Base-by-base conservation (phyloP, 1,140 invertebrate species). In the Lasioglossum albipes region DNA sequence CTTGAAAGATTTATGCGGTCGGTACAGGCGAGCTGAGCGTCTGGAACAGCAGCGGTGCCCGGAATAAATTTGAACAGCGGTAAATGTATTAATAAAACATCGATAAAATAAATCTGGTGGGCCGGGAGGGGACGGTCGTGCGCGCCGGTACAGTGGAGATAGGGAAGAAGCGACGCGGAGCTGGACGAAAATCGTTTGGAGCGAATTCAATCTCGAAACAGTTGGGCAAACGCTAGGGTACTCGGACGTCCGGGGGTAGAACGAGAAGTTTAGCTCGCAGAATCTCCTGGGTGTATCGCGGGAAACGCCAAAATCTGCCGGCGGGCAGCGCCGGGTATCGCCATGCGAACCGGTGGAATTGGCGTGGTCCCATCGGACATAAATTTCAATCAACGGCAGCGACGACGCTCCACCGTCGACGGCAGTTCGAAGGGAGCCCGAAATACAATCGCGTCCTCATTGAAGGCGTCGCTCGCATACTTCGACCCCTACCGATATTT, bases 381-480 rank as follows among this genome's bases (percentile, higher is more conserved):
- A 90, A 90, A 90, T 90, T 90, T 90, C 86, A 90, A 90, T 90
- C 87, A 90, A 87, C 83, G 74, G 72, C 81, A 31, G 72, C 67
- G 75, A 80, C 73, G 61, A 65, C 27, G 69, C 61, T 42, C 31
- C 20, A 13, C 27, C 68, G 76, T 45, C 69, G 69, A 54, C 45
- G 69, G 16, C 36, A 13, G 59, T 7, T 41, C 36, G 69, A 73
- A 76, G 65, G 80, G 74, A 84, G 72, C 68, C 77, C 83, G 82
- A 86, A 89, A 87, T 83, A 87, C 86, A 88, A 88, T 89, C 80
- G 75, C 80, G 83, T 86, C 84, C 84, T 86, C 88, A 85, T 85
- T 84, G 86, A 89, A 87, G 86, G 88, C 88, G 81, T 89, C 73
- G 88, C 83, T 83, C 81, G 81, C 67, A 82, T 83, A 85, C 83